Evolutionary conservation across 2,113 vertebrate genomes (phyloP).

Genomic region (Mus pahari): DNA sequence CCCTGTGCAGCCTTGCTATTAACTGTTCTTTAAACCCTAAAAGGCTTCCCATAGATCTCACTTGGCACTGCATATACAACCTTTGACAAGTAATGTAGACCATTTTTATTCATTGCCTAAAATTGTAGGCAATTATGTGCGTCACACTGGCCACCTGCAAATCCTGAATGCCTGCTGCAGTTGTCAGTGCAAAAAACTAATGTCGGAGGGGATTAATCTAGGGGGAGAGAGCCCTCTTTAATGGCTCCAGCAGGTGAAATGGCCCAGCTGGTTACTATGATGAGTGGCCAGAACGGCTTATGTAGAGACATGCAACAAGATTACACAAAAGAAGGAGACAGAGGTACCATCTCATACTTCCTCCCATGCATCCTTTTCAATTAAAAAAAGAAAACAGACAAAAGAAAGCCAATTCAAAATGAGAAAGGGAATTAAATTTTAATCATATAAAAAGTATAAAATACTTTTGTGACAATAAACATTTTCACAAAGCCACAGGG

Average conservation of each 20-base stretch:
- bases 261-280: constrained; percentile 99
- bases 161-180: constrained; percentile 99
- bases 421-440: constrained; percentile 76
- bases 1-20: constrained; percentile 96
- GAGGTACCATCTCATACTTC: constrained; percentile 86
- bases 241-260: constrained; percentile 99
- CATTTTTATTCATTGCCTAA: constrained; percentile 99
- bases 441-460: constrained; percentile 71
- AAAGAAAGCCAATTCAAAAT: constrained; percentile 74
- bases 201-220: constrained; percentile 93
- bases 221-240: constrained; percentile 94
- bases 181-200: constrained; percentile 94
- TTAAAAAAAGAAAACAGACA: constrained; percentile 72
- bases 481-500: constrained; percentile 76
- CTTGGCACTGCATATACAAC: constrained; percentile 99
- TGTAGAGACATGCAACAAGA: constrained; percentile 93
- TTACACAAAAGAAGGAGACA: constrained; percentile 87
- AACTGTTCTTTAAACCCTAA: constrained; percentile 98
- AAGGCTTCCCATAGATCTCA: constrained; percentile 99
- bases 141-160: constrained; percentile 99
- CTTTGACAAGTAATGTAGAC: constrained; percentile 99
- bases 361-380: constrained; percentile 81
- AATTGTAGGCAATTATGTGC: constrained; percentile 99
- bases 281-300: constrained; percentile 96
- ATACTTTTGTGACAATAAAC: constrained; percentile 67